Conservation (phyloP, 2,797 vertebrate genomes). For the Austrolebias charrua region DNA sequence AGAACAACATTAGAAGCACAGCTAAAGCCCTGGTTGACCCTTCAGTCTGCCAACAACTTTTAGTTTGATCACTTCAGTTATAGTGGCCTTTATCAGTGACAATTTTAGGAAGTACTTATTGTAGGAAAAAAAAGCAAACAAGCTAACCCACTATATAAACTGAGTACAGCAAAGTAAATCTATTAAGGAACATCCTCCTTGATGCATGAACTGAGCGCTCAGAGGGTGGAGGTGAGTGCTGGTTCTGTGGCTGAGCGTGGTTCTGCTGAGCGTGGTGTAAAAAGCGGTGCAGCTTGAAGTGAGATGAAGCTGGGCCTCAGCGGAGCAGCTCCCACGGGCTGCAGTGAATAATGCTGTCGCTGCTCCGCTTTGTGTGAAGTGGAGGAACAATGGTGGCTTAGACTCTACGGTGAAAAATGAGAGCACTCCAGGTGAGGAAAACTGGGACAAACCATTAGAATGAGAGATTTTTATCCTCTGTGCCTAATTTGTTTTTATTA, state of each 20-base stretch:
- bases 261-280: slow-evolving; percentile 38
- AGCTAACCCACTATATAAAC: slow-evolving; percentile 12
- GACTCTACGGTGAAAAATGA: slow-evolving; percentile 54
- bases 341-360: slow-evolving; percentile 36
- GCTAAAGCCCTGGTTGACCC: slow-evolving; percentile 21
- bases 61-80: no score
- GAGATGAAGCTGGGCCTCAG: slow-evolving; percentile 57
- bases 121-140: slow-evolving; percentile 18
- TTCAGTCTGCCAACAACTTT: slow-evolving; percentile 17
- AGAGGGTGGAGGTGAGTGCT: slow-evolving; percentile 37
- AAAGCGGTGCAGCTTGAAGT: slow-evolving; percentile 48
- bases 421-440: slow-evolving; percentile 64
- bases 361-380: slow-evolving; percentile 58
- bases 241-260: slow-evolving; percentile 40
- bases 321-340: slow-evolving; percentile 52
- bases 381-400: slow-evolving; percentile 48
- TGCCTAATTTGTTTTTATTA: slow-evolving; percentile 28
- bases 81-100: background rate
- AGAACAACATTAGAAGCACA: no score
- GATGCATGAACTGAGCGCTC: slow-evolving; percentile 42
- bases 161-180: slow-evolving; percentile 38
- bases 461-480: slow-evolving; percentile 42
- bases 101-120: background rate
- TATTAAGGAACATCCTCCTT: slow-evolving; percentile 38
- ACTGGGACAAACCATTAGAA: slow-evolving; percentile 64